Base-by-base conservation (phyloP, 2,888 invertebrate species). In the Tuta absoluta region DNA sequence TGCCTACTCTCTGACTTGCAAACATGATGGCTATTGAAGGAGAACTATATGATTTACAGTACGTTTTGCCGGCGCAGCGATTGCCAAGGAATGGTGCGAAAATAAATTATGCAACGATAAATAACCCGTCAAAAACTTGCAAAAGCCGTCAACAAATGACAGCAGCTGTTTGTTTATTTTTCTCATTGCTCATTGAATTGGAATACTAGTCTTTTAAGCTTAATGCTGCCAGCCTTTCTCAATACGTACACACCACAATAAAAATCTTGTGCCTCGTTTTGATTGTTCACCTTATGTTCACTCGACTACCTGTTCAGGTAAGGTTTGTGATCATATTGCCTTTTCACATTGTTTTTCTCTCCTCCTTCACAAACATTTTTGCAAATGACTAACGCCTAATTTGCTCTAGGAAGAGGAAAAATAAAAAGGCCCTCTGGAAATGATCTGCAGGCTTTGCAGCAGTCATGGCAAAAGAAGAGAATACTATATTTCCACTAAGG, bases 1-100 rank as follows among this genome's bases (percentile, higher is more conserved):
- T 67, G 62, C 79, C 81, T 62, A 86, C 68, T 68, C 73, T 79
- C 38, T 83, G 80, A 38, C 78, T 67, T 62, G 77, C 77, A 61
- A 86, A 84, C 87, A 87, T 87, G 63, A 7, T 72, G 53, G 49
- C 19, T 24, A 14, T 3, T 49, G 14, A 63, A 17, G 19, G 0
- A 28, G 8, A n/a, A 33, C 4, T 8, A 33, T 17, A 12, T 37
- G n/a, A 37, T 58, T 38, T 38, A 12, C 38, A 58, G 38, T 56
- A 28, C 10, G 17, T 8, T 33, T 17, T 17, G 28, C 58, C 58
- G 58, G 58, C 17, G 58, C 19, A 12, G 21, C 17, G 28, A 11
- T 33, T 14, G 37, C 37, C n/a, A 57, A 57, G 33, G 28, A 53
- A 21, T 56, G 3, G 8, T 56, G 11, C 21, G 24, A 56, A 24